phyloP scores from a whole-genome alignment of 2,113 vertebrate genomes.

The Tachysurus fulvidraco region DNA sequence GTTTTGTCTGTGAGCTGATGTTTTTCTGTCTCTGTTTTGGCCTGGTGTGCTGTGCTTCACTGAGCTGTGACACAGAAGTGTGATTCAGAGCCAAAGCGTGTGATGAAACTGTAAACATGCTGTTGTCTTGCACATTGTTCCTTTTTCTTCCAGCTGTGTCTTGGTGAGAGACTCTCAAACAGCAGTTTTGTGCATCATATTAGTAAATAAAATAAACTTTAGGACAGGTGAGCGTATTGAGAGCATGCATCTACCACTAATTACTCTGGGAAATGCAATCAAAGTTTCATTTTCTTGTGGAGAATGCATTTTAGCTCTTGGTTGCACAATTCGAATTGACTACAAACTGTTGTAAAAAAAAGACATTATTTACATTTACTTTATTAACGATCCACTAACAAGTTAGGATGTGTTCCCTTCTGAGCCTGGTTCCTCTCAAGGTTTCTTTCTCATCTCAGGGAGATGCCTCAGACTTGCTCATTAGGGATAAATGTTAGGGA shows the following conservation, averaged over 20 bases:
- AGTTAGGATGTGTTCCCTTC: too few relatives aligned
- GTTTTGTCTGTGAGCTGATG: constrained; percentile 37
- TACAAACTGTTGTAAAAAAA: too few relatives aligned
- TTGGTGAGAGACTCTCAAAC: constrained; percentile 21
- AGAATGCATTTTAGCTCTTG: background rate
- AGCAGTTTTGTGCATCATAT: background rate
- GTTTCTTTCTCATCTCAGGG: too few relatives aligned
- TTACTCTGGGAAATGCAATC: background rate
- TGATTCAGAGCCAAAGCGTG: constrained; percentile 47
- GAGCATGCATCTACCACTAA: background rate
- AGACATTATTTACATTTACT: too few relatives aligned
- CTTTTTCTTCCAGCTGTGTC: constrained; percentile 34
- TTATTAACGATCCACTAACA: too few relatives aligned
- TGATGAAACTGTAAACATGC: constrained; percentile 51
- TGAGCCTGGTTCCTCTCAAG: too few relatives aligned
- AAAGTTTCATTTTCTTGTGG: background rate
- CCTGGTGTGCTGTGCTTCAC: constrained; percentile 37
- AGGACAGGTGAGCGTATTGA: background rate
- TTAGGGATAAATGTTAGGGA: too few relatives aligned
- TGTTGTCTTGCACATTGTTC: constrained; percentile 31
- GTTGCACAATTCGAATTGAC: too few relatives aligned
- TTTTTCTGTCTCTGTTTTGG: constrained; percentile 41
- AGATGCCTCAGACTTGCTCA: too few relatives aligned
- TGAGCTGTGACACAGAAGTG: constrained; percentile 49
- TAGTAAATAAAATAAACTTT: background rate